Evolutionary conservation across 2,888 invertebrate genomes (phyloP), one percentile per base, ranked within the genome.

Genomic region (Crocallis elinguaria): DNA sequence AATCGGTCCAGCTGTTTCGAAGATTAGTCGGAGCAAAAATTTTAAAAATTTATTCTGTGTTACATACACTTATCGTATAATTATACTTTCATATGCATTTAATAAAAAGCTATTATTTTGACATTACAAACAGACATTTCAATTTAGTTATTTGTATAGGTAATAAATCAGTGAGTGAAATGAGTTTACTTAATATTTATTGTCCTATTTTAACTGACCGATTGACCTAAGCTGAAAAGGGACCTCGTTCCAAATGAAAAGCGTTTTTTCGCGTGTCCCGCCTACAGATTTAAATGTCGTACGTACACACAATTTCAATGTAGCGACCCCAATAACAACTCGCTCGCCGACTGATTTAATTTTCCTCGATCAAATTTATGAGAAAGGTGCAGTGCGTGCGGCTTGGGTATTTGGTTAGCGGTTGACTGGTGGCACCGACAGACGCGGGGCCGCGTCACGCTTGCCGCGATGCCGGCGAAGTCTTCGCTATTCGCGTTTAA

Each of bases 401-500:
- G 49, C 56, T 17, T 29, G 23, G 21, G 13, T 64, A 66, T 60
- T 42, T 59, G 67, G 67, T 61, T n/a, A n/a, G n/a, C n/a, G 64
- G 69, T 66, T 66, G 70, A 67, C 59, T 68, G 52, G 59, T 67
- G 48, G 64, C 73, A 69, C 71, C 59, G 57, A 73, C 70, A 69
- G n/a, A n/a, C n/a, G n/a, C n/a, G n/a, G 49, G 61, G 54, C 55
- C 50, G 52, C 23, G 36, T 39, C 35, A 30, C 25, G 33, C 25
- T 12, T n/a, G n/a, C n/a, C n/a, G 29, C 21, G 49, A 13, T 12
- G 41, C 8, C 11, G 30, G 14, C 36, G 14, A 6, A 37, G 73
- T 70, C 64, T 66, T 66, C 66, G 66, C 71, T 71, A 73, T 75
- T 77, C 69, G 73, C 71, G 72, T 73, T 73, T 62, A 80, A 84